Percentiles rank a stretch among this genome's conserved stretches.
Conservation (phyloP, 2,888 invertebrate genomes). For the Torymus tubicola region DNA sequence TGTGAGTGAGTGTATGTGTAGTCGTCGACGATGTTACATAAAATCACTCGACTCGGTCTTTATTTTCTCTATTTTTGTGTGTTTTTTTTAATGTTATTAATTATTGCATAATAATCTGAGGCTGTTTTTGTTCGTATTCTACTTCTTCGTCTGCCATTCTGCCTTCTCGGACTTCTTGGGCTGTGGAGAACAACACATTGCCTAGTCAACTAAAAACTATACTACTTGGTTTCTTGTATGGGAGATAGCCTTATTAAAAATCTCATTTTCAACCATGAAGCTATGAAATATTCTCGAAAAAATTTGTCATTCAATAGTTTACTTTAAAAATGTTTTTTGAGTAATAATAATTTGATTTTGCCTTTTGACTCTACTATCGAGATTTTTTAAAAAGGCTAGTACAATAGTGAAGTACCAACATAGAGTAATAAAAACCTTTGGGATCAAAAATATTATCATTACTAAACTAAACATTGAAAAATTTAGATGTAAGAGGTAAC, state of each 20-base stretch:
- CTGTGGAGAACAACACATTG: conserved; percentile 79
- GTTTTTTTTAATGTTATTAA: conserved; percentile 52
- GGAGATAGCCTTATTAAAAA: too few relatives aligned
- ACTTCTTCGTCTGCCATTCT: conserved; percentile 85
- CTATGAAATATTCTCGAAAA: too few relatives aligned
- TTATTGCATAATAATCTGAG: conserved; percentile 57
- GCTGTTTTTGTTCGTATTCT: conserved; percentile 66
- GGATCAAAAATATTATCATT: neutral
- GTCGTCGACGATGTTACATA: conserved; percentile 34
- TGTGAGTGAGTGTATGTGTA: conserved; percentile 50
- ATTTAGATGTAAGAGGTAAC: neutral
- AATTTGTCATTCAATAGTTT: too few relatives aligned
- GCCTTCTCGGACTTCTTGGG: conserved; percentile 87
- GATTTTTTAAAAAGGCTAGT: conserved; percentile 7
- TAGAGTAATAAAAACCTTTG: neutral
- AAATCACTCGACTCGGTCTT: conserved; percentile 60
- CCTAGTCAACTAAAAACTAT: conserved; percentile 69
- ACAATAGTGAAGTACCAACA: neutral
- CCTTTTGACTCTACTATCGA: too few relatives aligned
- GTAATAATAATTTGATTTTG: too few relatives aligned
- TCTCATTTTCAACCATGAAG: too few relatives aligned
- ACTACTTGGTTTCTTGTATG: conserved; percentile 35
- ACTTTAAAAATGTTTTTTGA: too few relatives aligned
- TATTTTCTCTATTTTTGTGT: conserved; percentile 58
- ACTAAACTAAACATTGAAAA: neutral